Evolutionary conservation across 2,797 vertebrate genomes (phyloP).

Genomic region (Arremon aurantiirostris): DNA sequence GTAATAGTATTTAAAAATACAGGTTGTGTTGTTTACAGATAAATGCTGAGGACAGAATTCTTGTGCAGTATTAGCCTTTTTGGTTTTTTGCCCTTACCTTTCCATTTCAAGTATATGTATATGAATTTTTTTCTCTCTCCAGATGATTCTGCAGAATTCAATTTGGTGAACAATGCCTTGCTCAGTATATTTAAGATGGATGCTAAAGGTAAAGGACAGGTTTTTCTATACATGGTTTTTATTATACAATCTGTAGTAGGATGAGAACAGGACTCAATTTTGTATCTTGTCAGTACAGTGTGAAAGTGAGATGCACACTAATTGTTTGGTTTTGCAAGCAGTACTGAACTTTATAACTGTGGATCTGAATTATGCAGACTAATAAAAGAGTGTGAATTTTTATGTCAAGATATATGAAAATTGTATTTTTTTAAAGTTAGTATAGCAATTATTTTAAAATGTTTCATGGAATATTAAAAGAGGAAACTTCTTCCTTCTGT

Average conservation of each 20-base stretch:
- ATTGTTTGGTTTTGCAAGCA: neutral
- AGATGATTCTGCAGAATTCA: conserved; percentile 98
- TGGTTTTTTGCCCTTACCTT: neutral
- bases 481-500: neutral
- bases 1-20: neutral
- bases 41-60: neutral
- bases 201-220: conserved; percentile 85
- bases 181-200: conserved; percentile 98
- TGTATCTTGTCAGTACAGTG: neutral
- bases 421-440: neutral
- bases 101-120: neutral
- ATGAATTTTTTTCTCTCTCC: neutral
- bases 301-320: neutral
- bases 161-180: conserved; percentile 93
- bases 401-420: neutral
- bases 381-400: neutral
- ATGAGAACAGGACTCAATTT: neutral
- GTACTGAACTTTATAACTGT: neutral
- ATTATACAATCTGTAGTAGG: neutral
- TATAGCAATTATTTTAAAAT: neutral
- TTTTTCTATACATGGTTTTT: neutral
- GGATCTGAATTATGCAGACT: neutral
- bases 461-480: neutral
- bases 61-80: neutral
- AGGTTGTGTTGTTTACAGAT: neutral